A percentile compares a stretch with the other conserved stretches of the same genome.
phyloP scores from a whole-genome alignment of 2,797 vertebrate species.

The Enoplosus armatus region DNA sequence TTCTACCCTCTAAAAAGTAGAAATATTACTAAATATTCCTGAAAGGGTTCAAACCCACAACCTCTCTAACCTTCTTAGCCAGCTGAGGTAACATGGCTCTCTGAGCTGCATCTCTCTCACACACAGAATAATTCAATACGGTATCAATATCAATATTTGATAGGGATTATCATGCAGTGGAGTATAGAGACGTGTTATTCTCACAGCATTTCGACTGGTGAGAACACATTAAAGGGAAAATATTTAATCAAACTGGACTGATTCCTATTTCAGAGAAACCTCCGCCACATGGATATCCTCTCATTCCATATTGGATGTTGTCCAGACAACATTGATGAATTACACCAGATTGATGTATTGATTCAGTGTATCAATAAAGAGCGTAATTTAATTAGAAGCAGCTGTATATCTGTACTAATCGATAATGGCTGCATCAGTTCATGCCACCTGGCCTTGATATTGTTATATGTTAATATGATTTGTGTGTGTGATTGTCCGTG shows the following conservation, averaged over 20 bases:
- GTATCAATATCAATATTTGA: too few relatives aligned
- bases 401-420: slow-evolving; percentile 1
- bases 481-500: not conserved
- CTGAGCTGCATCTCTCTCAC: too few relatives aligned
- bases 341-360: not conserved
- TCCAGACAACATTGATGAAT: not conserved
- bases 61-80: too few relatives aligned
- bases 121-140: too few relatives aligned
- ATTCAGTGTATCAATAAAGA: not conserved
- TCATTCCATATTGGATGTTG: not conserved
- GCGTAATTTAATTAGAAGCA: slow-evolving; percentile 15
- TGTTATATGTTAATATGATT: not conserved
- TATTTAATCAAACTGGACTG: not conserved
- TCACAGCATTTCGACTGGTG: too few relatives aligned
- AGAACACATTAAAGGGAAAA: not conserved
- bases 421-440: slow-evolving; percentile 18
- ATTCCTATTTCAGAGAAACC: not conserved
- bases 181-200: not conserved
- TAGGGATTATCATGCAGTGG: not conserved
- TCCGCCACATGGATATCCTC: not conserved
- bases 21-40: not conserved
- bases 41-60: not conserved
- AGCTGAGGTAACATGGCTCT: too few relatives aligned
- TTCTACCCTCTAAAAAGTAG: not conserved
- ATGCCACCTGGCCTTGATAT: not conserved